Evolutionary conservation across 2,888 invertebrate species (phyloP).

Genomic region (Lithophane semibrunnea): DNA sequence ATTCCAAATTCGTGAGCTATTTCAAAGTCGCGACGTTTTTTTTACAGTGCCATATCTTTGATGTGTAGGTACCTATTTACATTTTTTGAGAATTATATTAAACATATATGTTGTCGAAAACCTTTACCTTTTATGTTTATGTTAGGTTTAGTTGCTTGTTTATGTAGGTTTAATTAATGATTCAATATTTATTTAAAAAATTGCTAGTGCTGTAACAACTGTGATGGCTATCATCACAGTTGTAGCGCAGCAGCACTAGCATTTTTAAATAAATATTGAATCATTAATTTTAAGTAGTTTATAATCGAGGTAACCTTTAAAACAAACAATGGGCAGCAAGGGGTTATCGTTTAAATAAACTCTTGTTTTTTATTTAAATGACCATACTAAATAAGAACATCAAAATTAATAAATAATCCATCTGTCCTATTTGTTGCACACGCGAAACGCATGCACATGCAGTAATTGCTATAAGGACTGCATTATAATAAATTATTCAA

Average conservation of each 20-base stretch:
- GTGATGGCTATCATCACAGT: no score
- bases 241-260: no score
- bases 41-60: conserved; percentile 48
- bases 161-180: no score
- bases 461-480: conserved; percentile 24
- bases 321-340: conserved; percentile 5
- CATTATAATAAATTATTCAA: conserved; percentile 49
- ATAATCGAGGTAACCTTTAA: conserved; percentile 29
- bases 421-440: conserved; percentile 6
- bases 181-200: neutral
- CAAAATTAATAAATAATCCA: conserved; percentile 11
- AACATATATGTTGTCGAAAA: conserved; percentile 6
- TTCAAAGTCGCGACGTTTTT: conserved; percentile 67
- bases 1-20: conserved; percentile 76
- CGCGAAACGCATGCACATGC: conserved; percentile 3
- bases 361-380: conserved; percentile 11
- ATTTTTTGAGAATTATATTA: conserved; percentile 35
- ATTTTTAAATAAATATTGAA: neutral
- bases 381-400: conserved; percentile 11
- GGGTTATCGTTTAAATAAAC: conserved; percentile 17
- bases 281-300: neutral
- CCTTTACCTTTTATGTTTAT: conserved; percentile 18
- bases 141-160: conserved; percentile 9
- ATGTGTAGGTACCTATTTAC: conserved; percentile 37
- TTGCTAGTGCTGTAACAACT: no score